Percentiles rank a stretch among this genome's conserved stretches.
Conservation (phyloP, 2,888 invertebrate species). For the Eledone cirrhosa region DNA sequence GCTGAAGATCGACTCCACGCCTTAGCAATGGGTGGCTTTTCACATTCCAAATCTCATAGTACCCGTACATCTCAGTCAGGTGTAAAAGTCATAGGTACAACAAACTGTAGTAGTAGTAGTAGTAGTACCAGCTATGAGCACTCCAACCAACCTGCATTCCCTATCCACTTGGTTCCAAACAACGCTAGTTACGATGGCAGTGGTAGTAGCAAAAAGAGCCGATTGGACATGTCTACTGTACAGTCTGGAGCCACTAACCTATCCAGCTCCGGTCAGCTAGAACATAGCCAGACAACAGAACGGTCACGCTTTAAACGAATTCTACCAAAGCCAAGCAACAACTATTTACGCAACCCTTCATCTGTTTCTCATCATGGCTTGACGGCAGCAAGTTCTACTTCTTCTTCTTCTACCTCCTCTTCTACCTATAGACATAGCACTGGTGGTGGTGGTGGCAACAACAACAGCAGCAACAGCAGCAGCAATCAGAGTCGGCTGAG, state of each 20-base stretch:
- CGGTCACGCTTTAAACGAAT: constrained; percentile 3
- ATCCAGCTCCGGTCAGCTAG: not conserved
- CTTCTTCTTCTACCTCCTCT: not conserved
- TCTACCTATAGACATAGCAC: not conserved
- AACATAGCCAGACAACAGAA: not conserved
- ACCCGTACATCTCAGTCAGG: not conserved
- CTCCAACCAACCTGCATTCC: constrained; percentile 15
- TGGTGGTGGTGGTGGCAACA: too few species aligned
- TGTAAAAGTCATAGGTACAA: not conserved
- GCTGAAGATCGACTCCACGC: constrained; percentile 10
- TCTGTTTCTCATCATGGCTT: not conserved
- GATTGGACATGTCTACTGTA: not conserved
- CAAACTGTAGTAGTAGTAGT: not conserved
- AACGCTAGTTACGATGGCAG: constrained; percentile 17
- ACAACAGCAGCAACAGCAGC: too few species aligned
- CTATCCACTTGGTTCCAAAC: constrained; percentile 22
- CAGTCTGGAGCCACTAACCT: not conserved
- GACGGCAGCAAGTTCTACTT: not conserved
- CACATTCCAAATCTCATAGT: constrained; percentile 24
- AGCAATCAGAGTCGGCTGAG: not conserved
- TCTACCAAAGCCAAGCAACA: constrained; percentile 1
- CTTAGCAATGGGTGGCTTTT: not conserved
- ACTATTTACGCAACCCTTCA: not conserved
- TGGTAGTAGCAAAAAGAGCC: constrained; percentile 10
- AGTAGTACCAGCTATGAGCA: not conserved